Evolutionary conservation across 2,113 vertebrate genomes (phyloP), one percentile per base, ranked within the genome.

Genomic region (Anguilla rostrata): DNA sequence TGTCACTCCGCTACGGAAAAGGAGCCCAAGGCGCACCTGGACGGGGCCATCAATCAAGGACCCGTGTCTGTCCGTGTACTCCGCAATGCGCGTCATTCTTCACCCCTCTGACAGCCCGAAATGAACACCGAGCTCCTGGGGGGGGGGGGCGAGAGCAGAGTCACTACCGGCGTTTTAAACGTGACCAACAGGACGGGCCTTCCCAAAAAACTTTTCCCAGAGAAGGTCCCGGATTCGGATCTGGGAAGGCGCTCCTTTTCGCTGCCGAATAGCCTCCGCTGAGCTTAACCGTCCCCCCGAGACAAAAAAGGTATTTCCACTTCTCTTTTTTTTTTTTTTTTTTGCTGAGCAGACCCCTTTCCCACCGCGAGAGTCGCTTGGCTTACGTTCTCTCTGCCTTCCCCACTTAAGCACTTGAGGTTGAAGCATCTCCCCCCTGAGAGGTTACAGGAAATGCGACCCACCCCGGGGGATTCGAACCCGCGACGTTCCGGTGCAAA

Each of bases 51-150:
- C 57, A 39, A 39, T 34, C 11, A 83, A 46, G 20, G 29, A 39
- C 34, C 34, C 16, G 49, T 4, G 22, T 20, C 81, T 46, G 22
- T 26, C 14, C 60, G 82, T 18, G 56, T 57, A 34, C 34, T 14
- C n/a, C 34, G 11, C 39, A 83, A 83, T 26, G 49, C 49, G 81
- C 46, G 46, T 49, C 81, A 53, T 57, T 83, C 26, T 83, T 83
- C 82, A 83, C 46, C 34, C 34, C 39, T 83, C 53, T 83, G 82
- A 83, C 82, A 83, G 82, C 46, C 34, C 82, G 18, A 40, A 83
- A 83, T 16, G 34, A 83, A 83, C 29, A 5, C 49, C 29, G 29
- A 57, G 82, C 20, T 22, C 43, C 20, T 56, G 53, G 53, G 15
- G 43, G n/a, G n/a, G n/a, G 43, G 26, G 79, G 79, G 9, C 12